These are phyloP conservation scores for Machimus atricapillus DNA, from an alignment of 2,888 invertebrate species.

Conservation along the genomic window DNA sequence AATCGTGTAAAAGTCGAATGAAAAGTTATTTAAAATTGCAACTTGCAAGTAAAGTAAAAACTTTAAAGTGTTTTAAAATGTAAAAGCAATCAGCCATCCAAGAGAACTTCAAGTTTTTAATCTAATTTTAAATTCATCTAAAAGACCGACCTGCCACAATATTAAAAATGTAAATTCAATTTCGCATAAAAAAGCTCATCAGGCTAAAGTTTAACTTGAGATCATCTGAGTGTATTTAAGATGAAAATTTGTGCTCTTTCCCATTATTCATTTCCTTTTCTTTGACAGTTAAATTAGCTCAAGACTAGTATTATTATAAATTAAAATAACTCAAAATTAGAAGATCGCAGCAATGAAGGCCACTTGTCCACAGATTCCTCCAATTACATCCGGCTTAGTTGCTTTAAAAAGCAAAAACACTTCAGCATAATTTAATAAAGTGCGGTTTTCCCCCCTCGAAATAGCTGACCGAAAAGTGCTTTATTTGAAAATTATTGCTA, in stretches of 20 bases:
- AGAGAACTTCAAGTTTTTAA: not conserved
- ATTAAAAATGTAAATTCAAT: not conserved
- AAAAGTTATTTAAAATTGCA: too few relatives aligned
- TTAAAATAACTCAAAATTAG: not conserved
- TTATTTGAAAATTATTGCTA: conserved; percentile 9
- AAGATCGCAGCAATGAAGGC: not conserved
- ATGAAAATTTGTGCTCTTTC: not conserved
- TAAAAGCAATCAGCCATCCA: not conserved
- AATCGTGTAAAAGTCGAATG: too few relatives aligned
- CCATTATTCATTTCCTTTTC: not conserved
- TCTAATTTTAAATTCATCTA: not conserved
- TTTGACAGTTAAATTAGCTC: not conserved
- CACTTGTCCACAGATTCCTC: not conserved
- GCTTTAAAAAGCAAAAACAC: not conserved
- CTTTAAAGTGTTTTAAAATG: not conserved
- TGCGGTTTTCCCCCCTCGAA: not conserved
- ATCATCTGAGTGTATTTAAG: not conserved
- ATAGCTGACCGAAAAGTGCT: not conserved
- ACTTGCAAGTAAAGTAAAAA: too few relatives aligned
- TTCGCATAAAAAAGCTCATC: not conserved
- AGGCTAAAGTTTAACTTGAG: not conserved
- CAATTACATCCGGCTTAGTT: not conserved
- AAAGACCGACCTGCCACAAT: not conserved
- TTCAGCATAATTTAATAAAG: not conserved
- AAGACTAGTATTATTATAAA: not conserved